Conservation (phyloP, 2,888 invertebrate species). For the Habroteleia sp. region DNA sequence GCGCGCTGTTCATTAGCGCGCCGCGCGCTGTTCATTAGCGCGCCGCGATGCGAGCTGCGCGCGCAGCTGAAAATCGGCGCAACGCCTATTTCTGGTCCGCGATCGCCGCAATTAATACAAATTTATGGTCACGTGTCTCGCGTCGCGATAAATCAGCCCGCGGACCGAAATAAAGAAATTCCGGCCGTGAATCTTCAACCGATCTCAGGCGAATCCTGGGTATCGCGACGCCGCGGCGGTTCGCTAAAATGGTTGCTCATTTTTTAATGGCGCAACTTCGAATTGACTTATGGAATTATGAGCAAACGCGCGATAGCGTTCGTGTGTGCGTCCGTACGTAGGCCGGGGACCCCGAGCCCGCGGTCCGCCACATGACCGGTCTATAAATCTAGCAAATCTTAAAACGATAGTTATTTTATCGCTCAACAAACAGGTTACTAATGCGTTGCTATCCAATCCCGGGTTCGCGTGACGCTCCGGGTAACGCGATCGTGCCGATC, state of each 20-base stretch:
- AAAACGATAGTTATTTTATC: conserved; percentile 75
- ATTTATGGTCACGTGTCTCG: too few relatives aligned
- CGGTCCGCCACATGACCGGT: conserved; percentile 67
- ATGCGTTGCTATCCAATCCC: conserved; percentile 72
- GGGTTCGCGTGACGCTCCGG: conserved; percentile 69
- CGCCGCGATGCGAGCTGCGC: too few relatives aligned
- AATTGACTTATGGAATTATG: conserved; percentile 63
- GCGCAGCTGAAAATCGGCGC: too few relatives aligned
- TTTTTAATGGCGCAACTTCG: conserved; percentile 32
- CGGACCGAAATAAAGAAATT: too few relatives aligned
- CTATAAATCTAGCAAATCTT: conserved; percentile 76
- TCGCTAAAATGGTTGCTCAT: conserved; percentile 31
- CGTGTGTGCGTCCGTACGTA: conserved; percentile 41
- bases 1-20: conserved; percentile 22
- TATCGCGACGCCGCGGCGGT: conserved; percentile 28
- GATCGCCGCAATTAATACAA: too few relatives aligned
- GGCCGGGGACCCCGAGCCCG: conserved; percentile 50
- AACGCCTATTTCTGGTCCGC: too few relatives aligned
- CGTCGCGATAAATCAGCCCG: too few relatives aligned
- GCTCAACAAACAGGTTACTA: conserved; percentile 75
- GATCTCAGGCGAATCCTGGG: too few relatives aligned
- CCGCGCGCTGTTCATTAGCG: conserved; percentile 20
- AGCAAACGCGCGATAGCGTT: conserved; percentile 50
- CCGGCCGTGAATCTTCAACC: too few relatives aligned
- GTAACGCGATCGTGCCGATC: conserved; percentile 61